Evolutionary conservation across 2,888 invertebrate species (phyloP).

Genomic region (Drosophila paucipuncta): DNA sequence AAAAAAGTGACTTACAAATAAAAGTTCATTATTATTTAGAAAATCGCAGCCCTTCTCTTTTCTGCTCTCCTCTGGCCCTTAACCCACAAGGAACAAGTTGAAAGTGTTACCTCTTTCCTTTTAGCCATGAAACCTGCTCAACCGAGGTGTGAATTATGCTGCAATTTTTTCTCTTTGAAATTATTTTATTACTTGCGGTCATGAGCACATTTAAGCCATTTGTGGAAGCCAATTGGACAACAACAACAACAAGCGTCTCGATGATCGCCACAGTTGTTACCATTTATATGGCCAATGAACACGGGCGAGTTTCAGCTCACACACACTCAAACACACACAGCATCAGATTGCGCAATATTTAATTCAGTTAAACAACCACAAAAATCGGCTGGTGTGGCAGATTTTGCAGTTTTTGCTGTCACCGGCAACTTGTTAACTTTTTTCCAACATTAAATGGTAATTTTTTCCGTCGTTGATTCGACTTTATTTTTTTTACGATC

Average conservation of each 20-base stretch:
- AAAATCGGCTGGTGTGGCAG: slow-evolving; percentile 70
- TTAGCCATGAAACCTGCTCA: slow-evolving; percentile 37
- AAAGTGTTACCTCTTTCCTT: slow-evolving; percentile 6
- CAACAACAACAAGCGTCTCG: slow-evolving; percentile 37
- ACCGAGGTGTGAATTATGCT: slow-evolving; percentile 69
- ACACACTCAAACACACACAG: slow-evolving; percentile 18
- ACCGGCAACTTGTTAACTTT: slow-evolving; percentile 73
- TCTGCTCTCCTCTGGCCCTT: too few relatives aligned
- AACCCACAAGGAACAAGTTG: slow-evolving; percentile 1
- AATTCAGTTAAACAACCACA: slow-evolving; percentile 77
- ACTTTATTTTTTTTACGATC: slow-evolving; percentile 34
- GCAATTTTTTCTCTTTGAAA: slow-evolving; percentile 58
- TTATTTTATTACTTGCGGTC: slow-evolving; percentile 79
- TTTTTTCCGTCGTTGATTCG: slow-evolving; percentile 63
- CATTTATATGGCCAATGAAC: slow-evolving; percentile 79
- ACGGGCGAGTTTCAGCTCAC: slow-evolving; percentile 58
- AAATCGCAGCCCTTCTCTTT: neutral
- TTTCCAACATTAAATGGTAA: slow-evolving; percentile 71
- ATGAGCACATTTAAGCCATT: slow-evolving; percentile 80
- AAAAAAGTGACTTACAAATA: neutral
- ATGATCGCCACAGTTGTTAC: slow-evolving; percentile 70
- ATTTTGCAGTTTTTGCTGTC: slow-evolving; percentile 41
- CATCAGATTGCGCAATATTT: slow-evolving; percentile 71
- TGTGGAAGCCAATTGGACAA: slow-evolving; percentile 71
- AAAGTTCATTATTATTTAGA: neutral